Conservation (phyloP, 2,888 invertebrate species). For the Taenaris catops region DNA sequence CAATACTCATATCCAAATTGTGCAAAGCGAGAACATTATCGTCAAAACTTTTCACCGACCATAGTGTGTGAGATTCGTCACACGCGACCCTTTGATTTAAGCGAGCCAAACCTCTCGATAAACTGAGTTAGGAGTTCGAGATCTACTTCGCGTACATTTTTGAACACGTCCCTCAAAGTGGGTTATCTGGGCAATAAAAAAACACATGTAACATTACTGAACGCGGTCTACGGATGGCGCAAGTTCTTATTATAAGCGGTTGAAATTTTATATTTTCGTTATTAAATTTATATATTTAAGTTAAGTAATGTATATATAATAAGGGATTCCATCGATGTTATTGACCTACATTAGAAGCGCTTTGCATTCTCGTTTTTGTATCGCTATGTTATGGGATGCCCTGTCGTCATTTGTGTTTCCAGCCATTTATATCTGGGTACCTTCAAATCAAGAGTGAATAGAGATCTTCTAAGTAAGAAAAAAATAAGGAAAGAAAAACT, state of each 20-base stretch:
- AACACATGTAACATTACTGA: conserved; percentile 12
- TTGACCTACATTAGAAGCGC: too few species aligned
- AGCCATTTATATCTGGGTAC: background rate
- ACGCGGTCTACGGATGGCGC: conserved; percentile 8
- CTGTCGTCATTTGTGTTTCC: too few species aligned
- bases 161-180: conserved; percentile 14
- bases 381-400: too few species aligned
- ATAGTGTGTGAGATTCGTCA: conserved; percentile 1
- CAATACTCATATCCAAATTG: conserved; percentile 1
- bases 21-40: conserved; percentile 7
- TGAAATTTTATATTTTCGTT: too few species aligned
- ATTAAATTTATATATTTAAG: too few species aligned
- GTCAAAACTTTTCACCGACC: conserved; percentile 10
- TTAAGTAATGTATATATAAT: too few species aligned
- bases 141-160: conserved; percentile 8
- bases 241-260: too few species aligned
- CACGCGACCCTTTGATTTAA: conserved; percentile 18
- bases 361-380: too few species aligned
- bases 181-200: conserved; percentile 19
- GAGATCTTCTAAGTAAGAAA: background rate
- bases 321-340: too few species aligned
- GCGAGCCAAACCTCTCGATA: conserved; percentile 13
- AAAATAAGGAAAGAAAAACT: too few species aligned
- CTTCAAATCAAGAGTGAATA: background rate
- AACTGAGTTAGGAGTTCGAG: conserved; percentile 4